phyloP scores from a whole-genome alignment of 2,888 invertebrate species.

The Noctua pronuba region DNA sequence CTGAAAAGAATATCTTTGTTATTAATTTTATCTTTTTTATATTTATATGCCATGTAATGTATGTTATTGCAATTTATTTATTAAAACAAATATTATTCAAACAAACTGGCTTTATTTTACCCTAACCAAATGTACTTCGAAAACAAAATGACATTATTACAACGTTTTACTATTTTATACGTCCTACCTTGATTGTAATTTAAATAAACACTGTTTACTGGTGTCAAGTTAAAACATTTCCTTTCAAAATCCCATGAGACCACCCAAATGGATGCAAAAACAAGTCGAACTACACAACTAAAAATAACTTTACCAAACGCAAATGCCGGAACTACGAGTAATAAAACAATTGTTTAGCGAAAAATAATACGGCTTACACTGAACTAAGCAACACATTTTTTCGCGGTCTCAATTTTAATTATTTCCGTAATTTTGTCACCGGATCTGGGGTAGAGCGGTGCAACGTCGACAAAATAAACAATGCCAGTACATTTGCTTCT shows the following conservation, averaged over 20 bases:
- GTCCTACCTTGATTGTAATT: neutral
- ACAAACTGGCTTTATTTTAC: constrained; percentile 1
- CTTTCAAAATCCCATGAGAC: constrained; percentile 30
- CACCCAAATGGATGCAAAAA: constrained; percentile 46
- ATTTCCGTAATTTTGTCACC: constrained; percentile 67
- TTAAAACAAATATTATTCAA: neutral
- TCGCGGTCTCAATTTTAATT: constrained; percentile 66
- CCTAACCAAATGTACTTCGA: neutral
- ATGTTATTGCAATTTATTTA: neutral
- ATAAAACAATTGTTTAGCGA: constrained; percentile 21
- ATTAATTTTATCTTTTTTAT: neutral
- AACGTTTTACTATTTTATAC: neutral
- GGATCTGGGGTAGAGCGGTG: constrained; percentile 49
- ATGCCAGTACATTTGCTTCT: constrained; percentile 42
- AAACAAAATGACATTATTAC: neutral
- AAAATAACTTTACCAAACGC: constrained; percentile 28
- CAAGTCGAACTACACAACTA: constrained; percentile 13
- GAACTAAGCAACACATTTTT: constrained; percentile 38
- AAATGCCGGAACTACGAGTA: constrained; percentile 15
- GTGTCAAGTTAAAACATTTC: constrained; percentile 10
- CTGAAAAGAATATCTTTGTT: neutral
- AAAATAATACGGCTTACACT: constrained; percentile 21
- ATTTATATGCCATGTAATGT: too few relatives aligned
- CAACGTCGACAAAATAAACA: constrained; percentile 64
- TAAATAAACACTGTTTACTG: constrained; percentile 14